Base-by-base conservation (phyloP, 1,140 invertebrate species). In the Micrasema longulum region DNA sequence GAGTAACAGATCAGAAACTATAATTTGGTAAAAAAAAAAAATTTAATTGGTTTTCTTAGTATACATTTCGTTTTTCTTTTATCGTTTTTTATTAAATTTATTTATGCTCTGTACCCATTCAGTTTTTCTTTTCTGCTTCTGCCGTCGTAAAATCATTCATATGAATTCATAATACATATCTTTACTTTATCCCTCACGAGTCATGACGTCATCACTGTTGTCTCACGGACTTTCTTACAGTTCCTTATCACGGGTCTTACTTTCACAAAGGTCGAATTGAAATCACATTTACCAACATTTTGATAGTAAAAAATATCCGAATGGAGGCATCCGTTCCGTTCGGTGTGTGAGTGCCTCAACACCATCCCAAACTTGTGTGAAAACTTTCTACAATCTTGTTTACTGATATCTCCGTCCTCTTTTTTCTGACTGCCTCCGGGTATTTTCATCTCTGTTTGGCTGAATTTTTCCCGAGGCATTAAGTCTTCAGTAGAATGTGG, bases 331-430 rank as follows among this genome's bases (percentile, higher is more conserved):
- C 53, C 26, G 35, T 5, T 22, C 12, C 20, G 1, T 50, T 3
- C 48, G 48, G 6, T 31, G 31, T 57, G 35, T 57, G 3, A 16
- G 26, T 16, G 53, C 26, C 23, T 26, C 53, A 36, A 38, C 31
- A 57, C 35, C 11, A 14, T 50, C 52, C 35, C 31, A 35, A 38
- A 57, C n/a, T 57, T 57, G 53, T 57, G 53, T 57, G 53, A 57
- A 57, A 57, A 57, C 53, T 57, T 57, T 57, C 53, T 57, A 57
- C n/a, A 57, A 57, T 57, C 53, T 57, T 38, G 53, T 57, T 57
- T 57, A 57, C 53, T 0, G 10, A 14, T 11, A 12, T 14, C 35
- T 57, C 10, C 35, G 53, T 57, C 53, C 31, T 26, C 9, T 35
- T 31, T 16, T 36, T 16, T n/a, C 26, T 3, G 22, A 1, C n/a